Base-by-base conservation (phyloP, 2,888 invertebrate genomes). In the Ophioninae sp. region DNA sequence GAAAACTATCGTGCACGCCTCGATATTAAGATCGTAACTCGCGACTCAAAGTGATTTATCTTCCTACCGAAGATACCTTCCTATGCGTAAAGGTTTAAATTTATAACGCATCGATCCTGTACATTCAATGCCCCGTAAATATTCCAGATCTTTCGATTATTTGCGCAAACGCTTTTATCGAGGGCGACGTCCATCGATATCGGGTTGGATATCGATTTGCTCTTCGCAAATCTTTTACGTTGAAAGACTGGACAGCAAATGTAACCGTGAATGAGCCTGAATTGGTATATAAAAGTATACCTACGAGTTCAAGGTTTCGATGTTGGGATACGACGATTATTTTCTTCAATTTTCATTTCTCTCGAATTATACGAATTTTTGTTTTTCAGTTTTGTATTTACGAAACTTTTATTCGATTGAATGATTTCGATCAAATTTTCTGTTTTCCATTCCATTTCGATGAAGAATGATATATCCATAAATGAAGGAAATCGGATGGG, bases 1-100 rank as follows among this genome's bases (percentile, higher is more conserved):
- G 79, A 77, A 80, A 59, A 64, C 67, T 73, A 72, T 73, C 72
- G 72, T 68, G 64, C 80, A 63, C 71, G 58, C 63, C 78, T 74
- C 69, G 80, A 80, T 83, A 83, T 83, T 83, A 77, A 81, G 81
- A 83, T 69, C 68, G 65, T 81, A 83, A 64, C 73, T 23, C 44
- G 73, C 44, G 83, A 74, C 78, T 78, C 41, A 51, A 59, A 58
- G 73, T 81, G 83, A 81, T 83, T 83, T 81, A 81, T 83, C 74
- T 77, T 71, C 56, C 37, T 59, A 77, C 44, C 67, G 22, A 39
- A 39, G 9, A 73, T 37, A 10, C 30, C 23, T 17, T 30, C 30
- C 5, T 58, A 23, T 23, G 20, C n/a, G 65, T 44, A 73, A 61
- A 23, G 8, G 20, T 73, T 30, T 30, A 30, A 30, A 30, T 30